These are phyloP conservation scores for Calliopsis andreniformis DNA, from an alignment of 1,140 invertebrate species.

Conservation along the genomic window DNA sequence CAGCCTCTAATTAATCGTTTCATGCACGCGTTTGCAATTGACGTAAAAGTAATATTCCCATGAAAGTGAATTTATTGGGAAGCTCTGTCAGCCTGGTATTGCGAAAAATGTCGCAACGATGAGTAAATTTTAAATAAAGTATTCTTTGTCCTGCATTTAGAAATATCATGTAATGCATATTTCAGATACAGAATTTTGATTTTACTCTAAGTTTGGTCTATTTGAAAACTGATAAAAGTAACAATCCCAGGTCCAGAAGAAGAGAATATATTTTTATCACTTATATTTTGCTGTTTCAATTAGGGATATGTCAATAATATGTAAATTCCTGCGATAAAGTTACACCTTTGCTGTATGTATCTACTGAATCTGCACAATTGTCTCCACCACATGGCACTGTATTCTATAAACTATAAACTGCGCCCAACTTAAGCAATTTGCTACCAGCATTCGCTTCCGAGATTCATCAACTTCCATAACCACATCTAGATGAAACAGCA, in stretches of 20 bases:
- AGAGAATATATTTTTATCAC: no score
- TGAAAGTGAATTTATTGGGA: conserved; percentile 23
- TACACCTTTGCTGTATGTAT: no score
- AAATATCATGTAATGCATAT: not conserved
- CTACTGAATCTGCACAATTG: not conserved
- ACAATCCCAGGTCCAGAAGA: no score
- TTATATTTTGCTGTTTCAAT: no score
- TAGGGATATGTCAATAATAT: no score
- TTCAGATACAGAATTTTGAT: no score
- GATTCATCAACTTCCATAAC: not conserved
- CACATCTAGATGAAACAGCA: not conserved
- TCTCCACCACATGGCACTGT: not conserved
- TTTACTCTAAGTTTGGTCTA: no score
- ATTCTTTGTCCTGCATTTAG: not conserved
- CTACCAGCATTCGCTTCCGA: not conserved
- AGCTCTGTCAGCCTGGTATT: not conserved
- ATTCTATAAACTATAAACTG: not conserved
- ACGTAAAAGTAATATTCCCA: not conserved
- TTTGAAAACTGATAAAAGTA: no score
- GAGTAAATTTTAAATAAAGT: not conserved
- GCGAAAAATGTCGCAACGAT: not conserved
- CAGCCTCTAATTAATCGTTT: conserved; percentile 25
- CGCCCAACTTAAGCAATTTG: not conserved
- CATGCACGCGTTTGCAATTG: not conserved
- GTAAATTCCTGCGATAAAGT: not conserved